These are phyloP conservation scores for Rhinoptilus africanus DNA, from an alignment of 2,113 vertebrate species.

Conservation along the genomic window DNA sequence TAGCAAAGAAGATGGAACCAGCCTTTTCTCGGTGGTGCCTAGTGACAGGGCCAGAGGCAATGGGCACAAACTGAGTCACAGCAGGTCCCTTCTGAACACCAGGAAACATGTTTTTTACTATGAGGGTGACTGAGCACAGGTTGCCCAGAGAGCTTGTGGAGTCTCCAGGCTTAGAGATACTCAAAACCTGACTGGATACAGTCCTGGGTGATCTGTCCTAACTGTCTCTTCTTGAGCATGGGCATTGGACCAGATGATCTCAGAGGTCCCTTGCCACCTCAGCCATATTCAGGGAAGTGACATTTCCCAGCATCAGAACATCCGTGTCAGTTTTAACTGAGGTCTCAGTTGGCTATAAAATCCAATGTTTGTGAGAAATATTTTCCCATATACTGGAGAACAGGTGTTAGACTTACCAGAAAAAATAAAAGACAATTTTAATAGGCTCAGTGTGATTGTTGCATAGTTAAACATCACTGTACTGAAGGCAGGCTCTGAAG, in stretches of 20 bases:
- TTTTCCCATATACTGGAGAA: background rate
- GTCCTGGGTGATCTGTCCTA: background rate
- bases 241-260: fast-evolving
- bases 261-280: background rate
- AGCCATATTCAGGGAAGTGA: background rate
- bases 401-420: background rate
- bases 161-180: background rate
- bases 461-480: background rate
- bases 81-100: background rate
- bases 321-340: background rate
- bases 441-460: background rate
- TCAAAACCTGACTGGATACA: background rate
- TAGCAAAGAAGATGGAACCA: background rate
- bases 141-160: background rate
- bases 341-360: background rate
- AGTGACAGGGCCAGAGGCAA: background rate
- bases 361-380: background rate
- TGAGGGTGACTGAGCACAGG: background rate
- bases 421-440: background rate
- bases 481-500: background rate
- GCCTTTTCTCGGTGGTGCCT: background rate
- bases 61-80: background rate
- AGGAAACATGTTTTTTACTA: background rate
- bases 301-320: background rate
- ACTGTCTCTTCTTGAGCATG: background rate